A percentile compares a stretch with the other conserved stretches of the same genome.
Conservation (phyloP, 2,888 invertebrate species). For the Matsumyia berberina region DNA sequence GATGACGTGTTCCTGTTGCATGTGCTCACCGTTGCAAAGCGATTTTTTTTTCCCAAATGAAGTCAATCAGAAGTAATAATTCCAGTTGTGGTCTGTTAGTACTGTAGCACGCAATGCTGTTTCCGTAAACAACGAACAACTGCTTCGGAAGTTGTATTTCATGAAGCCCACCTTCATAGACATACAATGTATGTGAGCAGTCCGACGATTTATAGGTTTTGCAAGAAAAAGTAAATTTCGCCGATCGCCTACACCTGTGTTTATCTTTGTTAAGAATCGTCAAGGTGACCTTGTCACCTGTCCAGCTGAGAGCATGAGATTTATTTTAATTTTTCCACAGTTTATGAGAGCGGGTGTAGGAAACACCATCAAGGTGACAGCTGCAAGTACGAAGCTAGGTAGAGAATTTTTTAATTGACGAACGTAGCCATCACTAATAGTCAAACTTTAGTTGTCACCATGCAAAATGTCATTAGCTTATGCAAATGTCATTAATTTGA, state of each 20-base stretch:
- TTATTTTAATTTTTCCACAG: background rate
- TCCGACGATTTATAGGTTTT: background rate
- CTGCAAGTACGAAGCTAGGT: too few relatives aligned
- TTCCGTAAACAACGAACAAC: slow-evolving; percentile 42
- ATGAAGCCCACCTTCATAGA: slow-evolving; percentile 19
- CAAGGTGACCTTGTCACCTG: background rate
- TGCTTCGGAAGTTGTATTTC: slow-evolving; percentile 7
- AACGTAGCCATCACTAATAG: too few relatives aligned
- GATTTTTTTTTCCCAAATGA: slow-evolving; percentile 11
- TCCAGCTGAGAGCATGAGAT: background rate
- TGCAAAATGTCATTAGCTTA: too few relatives aligned
- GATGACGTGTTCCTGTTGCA: slow-evolving; percentile 29
- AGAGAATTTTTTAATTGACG: too few relatives aligned
- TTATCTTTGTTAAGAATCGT: background rate
- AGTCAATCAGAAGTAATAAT: slow-evolving; percentile 37
- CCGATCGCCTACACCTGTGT: background rate
- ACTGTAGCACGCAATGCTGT: slow-evolving; percentile 12
- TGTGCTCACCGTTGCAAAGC: background rate
- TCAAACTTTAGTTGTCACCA: too few relatives aligned
- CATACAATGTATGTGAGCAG: background rate
- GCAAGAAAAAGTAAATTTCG: background rate
- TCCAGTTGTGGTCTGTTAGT: slow-evolving; percentile 9
- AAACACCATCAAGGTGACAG: background rate
- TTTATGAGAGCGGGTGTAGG: background rate
- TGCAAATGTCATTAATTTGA: too few relatives aligned